Evolutionary conservation across 1,140 invertebrate genomes (phyloP), one percentile per base, ranked within the genome.

Genomic region (Amyelois transitella): DNA sequence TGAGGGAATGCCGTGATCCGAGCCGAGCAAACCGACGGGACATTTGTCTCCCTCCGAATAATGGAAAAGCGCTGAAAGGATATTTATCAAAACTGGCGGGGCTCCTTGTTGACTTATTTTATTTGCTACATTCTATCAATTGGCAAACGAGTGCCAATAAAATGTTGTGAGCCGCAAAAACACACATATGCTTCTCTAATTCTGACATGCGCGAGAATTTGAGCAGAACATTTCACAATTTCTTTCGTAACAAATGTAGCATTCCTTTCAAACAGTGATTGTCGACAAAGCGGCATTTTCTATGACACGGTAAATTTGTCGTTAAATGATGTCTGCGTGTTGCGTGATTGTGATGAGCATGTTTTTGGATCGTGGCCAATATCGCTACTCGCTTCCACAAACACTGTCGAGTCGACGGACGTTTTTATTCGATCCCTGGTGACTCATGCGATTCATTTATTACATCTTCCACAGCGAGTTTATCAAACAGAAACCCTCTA

Each of bases 1-100:
- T 82, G 80, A 86, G 77, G 66, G 72, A 75, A 82, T 77, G 70
- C 66, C 75, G 73, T 78, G 82, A 75, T 69, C 68, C 62, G 59
- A 66, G 45, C 58, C 60, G 72, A 67, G 58, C 58, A 60, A 65
- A 69, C 61, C 71, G 64, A 67, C 69, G 74, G 68, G 53, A 69
- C 77, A 83, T 80, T 80, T 80, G 77, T 80, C 82, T 81, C 77
- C 68, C 70, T 62, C 60, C 62, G 69, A 77, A 81, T 80, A 81
- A 81, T 75, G 71, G 69, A 69, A 75, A 75, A 68, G 61, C 62
- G 73, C 50, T 69, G 75, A 85, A 83, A 74, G 72, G 70, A 73
- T 74, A 77, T 83, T 81, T 80, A 80, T 85, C 77, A 85, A 79
- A 81, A 75, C 66, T 64, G 66, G 55, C 56, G 60, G 55, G 64